These are phyloP conservation scores for Encarsia formosa DNA, from an alignment of 2,888 invertebrate species.

Conservation along the genomic window DNA sequence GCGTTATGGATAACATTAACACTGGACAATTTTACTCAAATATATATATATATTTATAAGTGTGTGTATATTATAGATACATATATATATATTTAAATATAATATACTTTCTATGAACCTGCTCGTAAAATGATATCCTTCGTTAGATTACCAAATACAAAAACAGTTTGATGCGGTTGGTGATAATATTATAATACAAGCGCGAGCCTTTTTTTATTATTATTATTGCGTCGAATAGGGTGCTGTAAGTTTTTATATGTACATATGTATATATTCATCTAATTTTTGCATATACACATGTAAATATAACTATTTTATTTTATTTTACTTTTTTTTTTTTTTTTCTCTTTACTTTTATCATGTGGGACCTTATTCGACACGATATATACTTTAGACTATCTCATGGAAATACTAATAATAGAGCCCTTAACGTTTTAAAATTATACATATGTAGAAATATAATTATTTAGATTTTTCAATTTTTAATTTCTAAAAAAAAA, in stretches of 20 bases:
- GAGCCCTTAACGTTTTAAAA: constrained; percentile 38
- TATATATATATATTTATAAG: constrained; percentile 33
- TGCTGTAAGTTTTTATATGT: too few relatives aligned
- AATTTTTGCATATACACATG: too few relatives aligned
- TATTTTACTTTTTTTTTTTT: constrained; percentile 4
- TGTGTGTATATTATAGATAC: constrained; percentile 22
- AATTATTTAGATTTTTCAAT: constrained; percentile 47
- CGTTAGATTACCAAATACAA: constrained; percentile 50
- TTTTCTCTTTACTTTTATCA: constrained; percentile 9
- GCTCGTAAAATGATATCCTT: constrained; percentile 46
- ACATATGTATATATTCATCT: too few relatives aligned
- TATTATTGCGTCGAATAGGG: constrained; percentile 36
- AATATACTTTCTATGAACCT: constrained; percentile 49
- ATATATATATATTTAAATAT: constrained; percentile 32
- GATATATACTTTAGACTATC: constrained; percentile 39
- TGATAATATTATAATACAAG: constrained; percentile 47
- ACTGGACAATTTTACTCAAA: constrained; percentile 46
- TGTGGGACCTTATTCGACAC: constrained; percentile 38
- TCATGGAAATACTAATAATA: constrained; percentile 42
- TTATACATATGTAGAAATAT: constrained; percentile 45
- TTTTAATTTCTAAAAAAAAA: too few relatives aligned
- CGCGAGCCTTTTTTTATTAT: too few relatives aligned
- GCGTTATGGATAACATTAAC: constrained; percentile 41
- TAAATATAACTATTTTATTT: constrained; percentile 8
- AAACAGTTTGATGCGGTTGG: constrained; percentile 47